Percentiles rank a stretch among this genome's conserved stretches.
Conservation (phyloP, 1,140 invertebrate genomes). For the Apis mellifera region Amel_HAv3.1 CM009939.2:6919501-6920000, state of each 20-base stretch:
- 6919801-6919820: too few relatives aligned
- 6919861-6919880: too few relatives aligned
- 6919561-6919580: constrained; percentile 84
- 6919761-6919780: too few relatives aligned
- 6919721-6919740: too few relatives aligned
- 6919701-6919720: not conserved
- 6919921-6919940: constrained; percentile 81
- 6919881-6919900: too few relatives aligned
- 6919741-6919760: too few relatives aligned
- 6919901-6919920: constrained; percentile 64
- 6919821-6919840: too few relatives aligned
- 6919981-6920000: constrained; percentile 83
- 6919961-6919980: constrained; percentile 82
- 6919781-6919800: too few relatives aligned
- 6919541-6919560: constrained; percentile 82
- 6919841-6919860: too few relatives aligned
- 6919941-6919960: constrained; percentile 80
- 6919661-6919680: constrained; percentile 83
- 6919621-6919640: constrained; percentile 84
- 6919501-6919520: constrained; percentile 77
- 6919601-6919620: constrained; percentile 83
- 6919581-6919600: constrained; percentile 84
- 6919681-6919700: constrained; percentile 83
- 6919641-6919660: constrained; percentile 84
- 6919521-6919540: constrained; percentile 80